Percentiles rank a stretch among this genome's conserved stretches.
Conservation (phyloP, 2,888 invertebrate genomes). For the Ormyrus thymus region DNA sequence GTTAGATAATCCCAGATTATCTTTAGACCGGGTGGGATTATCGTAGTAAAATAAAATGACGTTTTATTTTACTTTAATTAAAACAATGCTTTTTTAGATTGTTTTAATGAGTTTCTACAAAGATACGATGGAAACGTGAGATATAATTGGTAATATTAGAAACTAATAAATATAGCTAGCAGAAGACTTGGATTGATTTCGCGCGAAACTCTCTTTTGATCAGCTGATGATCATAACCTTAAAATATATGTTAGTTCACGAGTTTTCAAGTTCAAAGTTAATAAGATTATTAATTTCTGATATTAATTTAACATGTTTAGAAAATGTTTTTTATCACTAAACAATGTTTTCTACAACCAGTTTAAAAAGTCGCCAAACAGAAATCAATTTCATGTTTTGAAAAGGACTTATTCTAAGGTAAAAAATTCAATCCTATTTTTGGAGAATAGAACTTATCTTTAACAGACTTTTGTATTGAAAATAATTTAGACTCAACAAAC, state of each 20-base stretch:
- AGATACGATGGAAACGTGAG: no score
- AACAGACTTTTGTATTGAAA: neutral
- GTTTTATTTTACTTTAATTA: no score
- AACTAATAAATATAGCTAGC: no score
- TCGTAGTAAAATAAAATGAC: no score
- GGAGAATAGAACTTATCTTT: neutral
- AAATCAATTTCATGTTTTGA: constrained; percentile 16
- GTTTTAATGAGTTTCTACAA: no score
- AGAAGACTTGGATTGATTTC: no score
- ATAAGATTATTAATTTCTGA: neutral
- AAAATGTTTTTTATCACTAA: constrained; percentile 10
- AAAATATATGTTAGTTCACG: neutral
- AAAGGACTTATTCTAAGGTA: constrained; percentile 32
- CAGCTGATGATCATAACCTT: constrained; percentile 43
- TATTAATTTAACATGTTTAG: constrained; percentile 36
- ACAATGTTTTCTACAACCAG: constrained; percentile 7
- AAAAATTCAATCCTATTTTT: neutral
- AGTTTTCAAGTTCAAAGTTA: neutral
- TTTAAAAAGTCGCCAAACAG: constrained; percentile 4
- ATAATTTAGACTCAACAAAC: constrained; percentile 25
- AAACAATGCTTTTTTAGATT: no score
- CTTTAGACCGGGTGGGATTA: no score
- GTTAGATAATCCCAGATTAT: no score
- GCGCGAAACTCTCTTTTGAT: neutral
- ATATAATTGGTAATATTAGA: no score